Percentiles rank a stretch among this genome's conserved stretches.
phyloP scores from a whole-genome alignment of 2,797 vertebrate species.

The Lutjanus argentimaculatus region DNA sequence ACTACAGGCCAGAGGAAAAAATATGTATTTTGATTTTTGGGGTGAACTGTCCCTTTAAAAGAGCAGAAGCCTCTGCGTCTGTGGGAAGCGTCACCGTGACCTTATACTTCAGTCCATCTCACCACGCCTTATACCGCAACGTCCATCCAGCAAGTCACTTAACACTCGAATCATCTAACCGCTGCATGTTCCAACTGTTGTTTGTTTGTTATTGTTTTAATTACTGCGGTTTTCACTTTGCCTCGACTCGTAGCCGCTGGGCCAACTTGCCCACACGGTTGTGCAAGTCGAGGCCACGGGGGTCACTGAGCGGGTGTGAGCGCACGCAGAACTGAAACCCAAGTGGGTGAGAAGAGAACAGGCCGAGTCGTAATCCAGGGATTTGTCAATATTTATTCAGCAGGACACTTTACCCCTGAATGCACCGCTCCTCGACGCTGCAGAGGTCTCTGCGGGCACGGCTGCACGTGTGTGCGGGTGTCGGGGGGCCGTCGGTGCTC shows the following conservation, averaged over 20 bases:
- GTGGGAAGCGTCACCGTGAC: neutral
- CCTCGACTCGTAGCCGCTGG: slow-evolving; percentile 29
- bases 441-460: slow-evolving; percentile 24
- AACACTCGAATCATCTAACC: neutral
- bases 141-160: neutral
- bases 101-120: slow-evolving; percentile 2
- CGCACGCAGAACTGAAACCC: slow-evolving; percentile 36
- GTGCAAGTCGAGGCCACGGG: slow-evolving; percentile 31
- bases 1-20: too few relatives aligned
- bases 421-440: slow-evolving; percentile 40
- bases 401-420: slow-evolving; percentile 56
- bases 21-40: too few relatives aligned
- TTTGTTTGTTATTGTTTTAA: slow-evolving; percentile 47
- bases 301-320: slow-evolving; percentile 40
- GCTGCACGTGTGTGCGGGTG: slow-evolving; percentile 25
- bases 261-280: slow-evolving; percentile 34
- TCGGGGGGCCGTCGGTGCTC: slow-evolving; percentile 12
- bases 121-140: neutral
- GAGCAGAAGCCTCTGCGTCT: too few relatives aligned
- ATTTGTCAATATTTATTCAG: slow-evolving; percentile 73
- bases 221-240: slow-evolving; percentile 36
- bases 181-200: neutral
- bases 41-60: too few relatives aligned
- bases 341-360: slow-evolving; percentile 62
- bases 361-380: slow-evolving; percentile 59